Conservation (phyloP, 2,888 invertebrate genomes). For the Piscicola geometra region DNA sequence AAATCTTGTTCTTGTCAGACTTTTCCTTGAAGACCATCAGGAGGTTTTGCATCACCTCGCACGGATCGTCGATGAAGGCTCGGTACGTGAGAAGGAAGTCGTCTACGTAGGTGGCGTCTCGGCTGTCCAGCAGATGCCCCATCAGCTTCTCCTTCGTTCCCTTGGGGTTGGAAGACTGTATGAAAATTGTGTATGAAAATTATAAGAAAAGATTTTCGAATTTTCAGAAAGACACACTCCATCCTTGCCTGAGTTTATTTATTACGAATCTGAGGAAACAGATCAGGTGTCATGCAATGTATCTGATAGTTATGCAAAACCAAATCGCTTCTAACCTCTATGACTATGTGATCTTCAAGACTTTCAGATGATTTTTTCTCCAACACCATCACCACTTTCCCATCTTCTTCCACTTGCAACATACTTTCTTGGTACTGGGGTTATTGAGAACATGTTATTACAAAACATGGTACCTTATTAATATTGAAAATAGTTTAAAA, state of each 20-base stretch:
- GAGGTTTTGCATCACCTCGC: slow-evolving; percentile 71
- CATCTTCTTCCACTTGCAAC: slow-evolving; percentile 23
- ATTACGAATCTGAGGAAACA: no score
- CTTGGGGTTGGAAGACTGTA: slow-evolving; percentile 48
- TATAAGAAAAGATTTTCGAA: no score
- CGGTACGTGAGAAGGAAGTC: slow-evolving; percentile 95
- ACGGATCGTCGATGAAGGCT: slow-evolving; percentile 83
- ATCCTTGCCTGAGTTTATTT: no score
- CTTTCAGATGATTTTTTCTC: slow-evolving; percentile 15
- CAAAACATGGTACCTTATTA: no score
- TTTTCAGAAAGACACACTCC: no score
- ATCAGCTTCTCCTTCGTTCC: slow-evolving; percentile 84
- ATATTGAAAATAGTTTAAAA: no score
- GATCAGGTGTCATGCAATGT: no score
- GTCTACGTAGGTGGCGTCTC: slow-evolving; percentile 96
- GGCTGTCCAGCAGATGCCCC: slow-evolving; percentile 89
- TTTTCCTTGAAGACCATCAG: slow-evolving; percentile 39
- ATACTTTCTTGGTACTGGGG: slow-evolving; percentile 23
- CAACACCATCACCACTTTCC: slow-evolving; percentile 24
- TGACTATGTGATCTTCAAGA: slow-evolving; percentile 25
- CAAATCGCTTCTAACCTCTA: slow-evolving; percentile 26
- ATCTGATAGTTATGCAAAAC: no score
- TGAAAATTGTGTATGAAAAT: no score
- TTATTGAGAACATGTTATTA: neutral
- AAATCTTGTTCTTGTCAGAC: slow-evolving; percentile 63